Percentiles rank a stretch among this genome's conserved stretches.
Conservation (phyloP, 2,888 invertebrate species). For the Carcina quercana region DNA sequence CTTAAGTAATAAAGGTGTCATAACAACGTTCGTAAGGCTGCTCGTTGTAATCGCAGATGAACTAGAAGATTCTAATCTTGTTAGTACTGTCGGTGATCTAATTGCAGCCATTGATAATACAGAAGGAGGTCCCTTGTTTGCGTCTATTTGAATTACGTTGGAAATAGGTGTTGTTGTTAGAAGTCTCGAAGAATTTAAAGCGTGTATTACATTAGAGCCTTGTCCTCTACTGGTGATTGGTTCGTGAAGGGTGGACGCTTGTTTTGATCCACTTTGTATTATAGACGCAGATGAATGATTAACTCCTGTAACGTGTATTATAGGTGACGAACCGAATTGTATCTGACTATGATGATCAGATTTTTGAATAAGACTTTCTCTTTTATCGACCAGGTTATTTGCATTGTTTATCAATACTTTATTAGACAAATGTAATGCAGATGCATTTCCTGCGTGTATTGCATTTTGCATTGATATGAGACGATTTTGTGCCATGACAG, state of each 20-base stretch:
- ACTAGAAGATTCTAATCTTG: slow-evolving; percentile 44
- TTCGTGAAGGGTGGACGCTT: slow-evolving; percentile 47
- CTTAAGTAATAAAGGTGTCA: slow-evolving; percentile 54
- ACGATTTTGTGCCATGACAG: slow-evolving; percentile 62
- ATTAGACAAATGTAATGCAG: slow-evolving; percentile 45
- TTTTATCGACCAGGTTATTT: slow-evolving; percentile 44
- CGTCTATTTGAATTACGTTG: slow-evolving; percentile 49
- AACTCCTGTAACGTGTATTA: slow-evolving; percentile 52
- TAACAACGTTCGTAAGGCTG: slow-evolving; percentile 45
- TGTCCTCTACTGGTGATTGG: slow-evolving; percentile 39
- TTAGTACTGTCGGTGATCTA: slow-evolving; percentile 45
- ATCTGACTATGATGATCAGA: slow-evolving; percentile 43
- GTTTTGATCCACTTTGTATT: slow-evolving; percentile 48
- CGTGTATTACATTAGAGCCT: slow-evolving; percentile 55
- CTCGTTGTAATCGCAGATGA: slow-evolving; percentile 39
- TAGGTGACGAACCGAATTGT: slow-evolving; percentile 39
- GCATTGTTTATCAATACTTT: slow-evolving; percentile 55
- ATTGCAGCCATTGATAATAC: slow-evolving; percentile 55
- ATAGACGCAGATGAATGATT: slow-evolving; percentile 43
- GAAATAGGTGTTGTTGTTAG: slow-evolving; percentile 43
- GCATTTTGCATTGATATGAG: slow-evolving; percentile 62
- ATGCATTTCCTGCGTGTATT: slow-evolving; percentile 44
- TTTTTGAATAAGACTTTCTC: slow-evolving; percentile 43
- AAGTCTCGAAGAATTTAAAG: slow-evolving; percentile 47
- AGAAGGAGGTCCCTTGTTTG: slow-evolving; percentile 45